Percentiles rank a stretch among this genome's conserved stretches.
These are phyloP conservation scores for Drosophila diplacantha DNA, from an alignment of 2,888 invertebrate species.

Conservation along the genomic window DNA sequence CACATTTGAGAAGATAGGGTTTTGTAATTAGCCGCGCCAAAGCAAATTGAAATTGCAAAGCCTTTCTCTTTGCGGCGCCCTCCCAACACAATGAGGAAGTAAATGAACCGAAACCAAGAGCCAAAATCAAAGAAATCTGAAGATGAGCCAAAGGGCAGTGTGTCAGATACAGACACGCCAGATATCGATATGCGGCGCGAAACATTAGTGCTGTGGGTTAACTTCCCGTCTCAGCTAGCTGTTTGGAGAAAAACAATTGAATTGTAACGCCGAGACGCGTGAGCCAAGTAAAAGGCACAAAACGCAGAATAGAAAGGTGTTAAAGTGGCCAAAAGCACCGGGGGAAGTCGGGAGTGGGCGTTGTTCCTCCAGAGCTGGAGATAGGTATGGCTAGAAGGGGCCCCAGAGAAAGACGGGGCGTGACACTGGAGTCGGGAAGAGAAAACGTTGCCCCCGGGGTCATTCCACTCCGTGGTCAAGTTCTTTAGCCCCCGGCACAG, in stretches of 20 bases:
- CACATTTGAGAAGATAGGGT: constrained; percentile 40
- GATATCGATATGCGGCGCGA: constrained; percentile 59
- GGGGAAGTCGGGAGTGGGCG: constrained; percentile 37
- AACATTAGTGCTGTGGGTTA: constrained; percentile 65
- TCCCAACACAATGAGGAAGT: constrained; percentile 67
- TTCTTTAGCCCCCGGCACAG: constrained; percentile 18
- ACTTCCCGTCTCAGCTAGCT: constrained; percentile 47
- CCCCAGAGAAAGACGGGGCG: constrained; percentile 46
- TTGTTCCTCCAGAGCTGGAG: constrained; percentile 18
- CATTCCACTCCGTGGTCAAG: constrained; percentile 59
- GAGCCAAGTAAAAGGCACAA: constrained; percentile 52
- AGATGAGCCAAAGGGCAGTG: constrained; percentile 64
- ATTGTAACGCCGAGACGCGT: constrained; percentile 54
- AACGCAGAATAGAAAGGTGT: constrained; percentile 68
- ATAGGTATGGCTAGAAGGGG: constrained; percentile 18
- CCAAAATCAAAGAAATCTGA: constrained; percentile 1
- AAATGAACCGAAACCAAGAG: constrained; percentile 55
- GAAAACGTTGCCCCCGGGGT: constrained; percentile 49
- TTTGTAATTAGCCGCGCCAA: constrained; percentile 51
- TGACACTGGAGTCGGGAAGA: constrained; percentile 24
- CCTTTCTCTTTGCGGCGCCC: constrained; percentile 59
- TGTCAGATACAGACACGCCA: constrained; percentile 49
- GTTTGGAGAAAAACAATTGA: constrained; percentile 63
- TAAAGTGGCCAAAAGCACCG: constrained; percentile 58
- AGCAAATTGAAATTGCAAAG: constrained; percentile 51